Conservation (phyloP, 2,113 vertebrate species). For the Blennius ocellaris region DNA sequence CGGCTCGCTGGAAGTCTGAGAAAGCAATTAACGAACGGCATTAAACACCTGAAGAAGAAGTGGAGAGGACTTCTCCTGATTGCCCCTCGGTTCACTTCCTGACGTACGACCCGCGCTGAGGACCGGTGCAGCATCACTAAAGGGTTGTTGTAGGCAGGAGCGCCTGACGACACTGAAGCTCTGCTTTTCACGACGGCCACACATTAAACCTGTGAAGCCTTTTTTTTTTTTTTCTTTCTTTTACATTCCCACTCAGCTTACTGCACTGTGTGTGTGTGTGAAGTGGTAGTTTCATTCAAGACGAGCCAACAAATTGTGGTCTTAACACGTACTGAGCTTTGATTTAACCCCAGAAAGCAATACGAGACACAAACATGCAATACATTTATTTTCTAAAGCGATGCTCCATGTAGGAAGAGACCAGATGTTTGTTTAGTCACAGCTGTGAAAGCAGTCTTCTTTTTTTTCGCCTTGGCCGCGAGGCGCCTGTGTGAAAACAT, state of each 20-base stretch:
- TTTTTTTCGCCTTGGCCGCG: conserved; percentile 1
- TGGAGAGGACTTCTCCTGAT: conserved; percentile 2
- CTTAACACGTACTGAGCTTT: conserved; percentile 41
- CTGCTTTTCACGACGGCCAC: not conserved
- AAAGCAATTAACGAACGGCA: conserved; percentile 29
- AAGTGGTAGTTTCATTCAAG: conserved; percentile 26
- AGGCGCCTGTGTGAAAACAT: conserved; percentile 26
- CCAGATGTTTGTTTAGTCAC: conserved; percentile 14
- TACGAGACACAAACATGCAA: conserved; percentile 50
- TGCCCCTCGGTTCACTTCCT: not conserved
- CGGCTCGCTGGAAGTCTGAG: conserved; percentile 15
- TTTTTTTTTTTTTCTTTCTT: no score
- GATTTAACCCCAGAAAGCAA: conserved; percentile 59
- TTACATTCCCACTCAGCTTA: conserved; percentile 39
- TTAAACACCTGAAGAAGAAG: conserved; percentile 27
- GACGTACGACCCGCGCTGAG: not conserved
- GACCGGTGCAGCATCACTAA: conserved; percentile 35
- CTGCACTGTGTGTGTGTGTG: conserved; percentile 35
- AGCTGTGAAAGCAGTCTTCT: conserved; percentile 34
- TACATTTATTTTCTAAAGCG: conserved; percentile 22
- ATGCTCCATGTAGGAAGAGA: conserved; percentile 8
- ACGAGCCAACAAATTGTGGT: conserved; percentile 24
- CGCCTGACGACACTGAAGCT: conserved; percentile 1
- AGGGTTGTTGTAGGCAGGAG: not conserved
- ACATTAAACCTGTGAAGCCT: no score